Conservation (phyloP, 2,113 vertebrate species). For the Leucopternis melanops region DNA sequence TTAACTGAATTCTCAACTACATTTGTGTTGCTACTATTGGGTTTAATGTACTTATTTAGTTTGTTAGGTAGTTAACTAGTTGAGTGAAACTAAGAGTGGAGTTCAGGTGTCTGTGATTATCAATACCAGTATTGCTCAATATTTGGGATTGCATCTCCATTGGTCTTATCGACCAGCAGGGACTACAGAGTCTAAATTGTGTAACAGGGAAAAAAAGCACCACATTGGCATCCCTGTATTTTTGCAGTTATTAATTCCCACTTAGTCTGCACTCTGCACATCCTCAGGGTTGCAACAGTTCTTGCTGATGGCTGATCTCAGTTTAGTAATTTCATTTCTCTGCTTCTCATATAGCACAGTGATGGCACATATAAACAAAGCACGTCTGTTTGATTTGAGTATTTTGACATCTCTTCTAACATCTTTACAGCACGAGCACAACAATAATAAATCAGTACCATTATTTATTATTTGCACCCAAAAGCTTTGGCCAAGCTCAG, state of each 20-base stretch:
- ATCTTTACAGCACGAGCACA: background rate
- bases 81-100: background rate
- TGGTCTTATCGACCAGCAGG: background rate
- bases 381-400: background rate
- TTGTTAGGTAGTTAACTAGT: background rate
- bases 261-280: background rate
- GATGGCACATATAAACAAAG: background rate
- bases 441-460: background rate
- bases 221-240: background rate
- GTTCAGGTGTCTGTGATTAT: background rate
- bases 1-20: background rate
- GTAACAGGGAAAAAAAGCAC: rapidly evolving
- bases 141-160: background rate
- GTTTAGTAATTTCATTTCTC: background rate
- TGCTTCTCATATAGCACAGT: background rate
- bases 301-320: background rate
- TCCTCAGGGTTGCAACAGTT: background rate
- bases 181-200: background rate
- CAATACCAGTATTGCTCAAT: background rate
- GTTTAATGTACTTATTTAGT: background rate
- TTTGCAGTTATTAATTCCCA: background rate
- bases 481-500: background rate
- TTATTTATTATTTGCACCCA: background rate
- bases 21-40: background rate
- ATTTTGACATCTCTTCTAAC: background rate